These are phyloP conservation scores for Poicephalus meyeri DNA, from an alignment of 2,113 vertebrate species.

Conservation along the genomic window DNA sequence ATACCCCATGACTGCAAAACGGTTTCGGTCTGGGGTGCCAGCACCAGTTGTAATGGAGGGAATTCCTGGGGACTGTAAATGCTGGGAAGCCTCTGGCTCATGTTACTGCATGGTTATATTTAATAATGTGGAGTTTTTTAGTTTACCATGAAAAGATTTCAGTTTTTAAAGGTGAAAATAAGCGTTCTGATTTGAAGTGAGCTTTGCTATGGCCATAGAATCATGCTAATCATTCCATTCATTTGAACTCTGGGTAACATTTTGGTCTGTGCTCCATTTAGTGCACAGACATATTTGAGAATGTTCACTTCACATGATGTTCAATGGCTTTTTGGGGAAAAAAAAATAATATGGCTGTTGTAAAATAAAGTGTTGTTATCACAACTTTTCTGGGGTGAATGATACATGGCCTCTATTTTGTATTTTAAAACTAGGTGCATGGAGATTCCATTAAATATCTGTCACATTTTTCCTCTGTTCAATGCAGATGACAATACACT, in stretches of 20 bases:
- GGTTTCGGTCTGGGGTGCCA: neutral
- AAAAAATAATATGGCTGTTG: neutral
- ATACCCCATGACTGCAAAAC: fast-evolving
- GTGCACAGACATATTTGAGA: fast-evolving
- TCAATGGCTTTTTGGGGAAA: neutral
- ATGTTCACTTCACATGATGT: fast-evolving
- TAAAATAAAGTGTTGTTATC: neutral
- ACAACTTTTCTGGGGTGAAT: neutral
- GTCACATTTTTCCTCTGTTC: neutral
- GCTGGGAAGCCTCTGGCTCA: neutral
- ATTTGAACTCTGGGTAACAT: neutral
- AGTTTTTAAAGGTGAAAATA: neutral
- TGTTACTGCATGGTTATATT: neutral
- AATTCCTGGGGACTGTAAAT: neutral
- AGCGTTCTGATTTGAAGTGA: neutral
- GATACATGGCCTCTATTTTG: fast-evolving
- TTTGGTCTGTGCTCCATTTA: neutral
- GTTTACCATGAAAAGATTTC: neutral
- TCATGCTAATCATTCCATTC: neutral
- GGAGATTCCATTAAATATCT: neutral
- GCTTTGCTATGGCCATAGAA: fast-evolving
- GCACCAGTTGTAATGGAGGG: neutral
- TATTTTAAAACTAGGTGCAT: neutral
- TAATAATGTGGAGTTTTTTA: fast-evolving
- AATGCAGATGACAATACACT: slow-evolving; percentile 79